A percentile compares a stretch with the other conserved stretches of the same genome.
Evolutionary conservation across 2,113 vertebrate genomes (phyloP).

Genomic region (Forbesichthys agassizii): DNA sequence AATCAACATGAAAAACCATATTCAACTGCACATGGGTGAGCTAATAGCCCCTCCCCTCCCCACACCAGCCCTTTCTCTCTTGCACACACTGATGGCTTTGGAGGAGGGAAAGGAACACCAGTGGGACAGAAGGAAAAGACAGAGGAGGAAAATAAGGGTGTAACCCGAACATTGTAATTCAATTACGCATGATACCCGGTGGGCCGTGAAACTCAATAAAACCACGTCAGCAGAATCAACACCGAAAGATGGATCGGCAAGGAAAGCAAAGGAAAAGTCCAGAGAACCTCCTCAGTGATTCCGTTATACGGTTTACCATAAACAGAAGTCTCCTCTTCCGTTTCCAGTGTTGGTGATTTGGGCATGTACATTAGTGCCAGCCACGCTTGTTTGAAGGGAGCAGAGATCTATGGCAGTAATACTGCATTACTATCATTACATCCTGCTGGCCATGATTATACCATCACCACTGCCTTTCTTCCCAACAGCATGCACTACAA

Average conservation of each 20-base stretch:
- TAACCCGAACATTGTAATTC: not conserved
- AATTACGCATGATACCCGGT: not conserved
- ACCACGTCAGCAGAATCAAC: not conserved
- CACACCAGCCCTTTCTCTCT: not conserved
- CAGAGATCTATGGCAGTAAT: not conserved
- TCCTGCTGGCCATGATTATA: constrained; percentile 2
- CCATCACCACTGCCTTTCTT: not conserved
- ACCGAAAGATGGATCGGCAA: not conserved
- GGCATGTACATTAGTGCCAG: not conserved
- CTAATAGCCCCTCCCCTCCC: constrained; percentile 30
- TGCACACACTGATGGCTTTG: not conserved
- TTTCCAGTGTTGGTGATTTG: not conserved
- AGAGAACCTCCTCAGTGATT: not conserved
- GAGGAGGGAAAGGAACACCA: not conserved
- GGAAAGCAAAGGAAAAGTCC: not conserved
- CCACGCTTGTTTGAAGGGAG: too few species aligned
- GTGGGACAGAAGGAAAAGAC: not conserved
- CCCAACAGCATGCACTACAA: not conserved
- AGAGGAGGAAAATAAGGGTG: constrained; percentile 1
- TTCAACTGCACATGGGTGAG: constrained; percentile 43
- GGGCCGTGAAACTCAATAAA: not conserved
- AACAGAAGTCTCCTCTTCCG: not conserved
- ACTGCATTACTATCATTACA: not conserved
- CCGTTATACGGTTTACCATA: not conserved
- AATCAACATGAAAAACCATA: constrained; percentile 38